phyloP scores from a whole-genome alignment of 35 echinoderm and acorn worm genomes.

The Chiridota heheva region DNA sequence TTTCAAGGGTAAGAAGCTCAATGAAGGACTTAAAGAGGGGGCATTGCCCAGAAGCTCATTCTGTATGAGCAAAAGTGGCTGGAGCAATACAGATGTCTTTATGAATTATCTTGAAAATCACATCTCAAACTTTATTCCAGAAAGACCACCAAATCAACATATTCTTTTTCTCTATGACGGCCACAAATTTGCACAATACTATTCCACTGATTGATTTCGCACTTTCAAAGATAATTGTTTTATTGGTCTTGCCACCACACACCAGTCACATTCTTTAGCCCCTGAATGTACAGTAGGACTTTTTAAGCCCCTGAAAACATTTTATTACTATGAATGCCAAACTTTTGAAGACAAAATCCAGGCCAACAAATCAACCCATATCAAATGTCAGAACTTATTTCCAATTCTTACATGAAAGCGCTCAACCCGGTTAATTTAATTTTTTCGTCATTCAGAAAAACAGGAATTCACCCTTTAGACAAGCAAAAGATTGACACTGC shows the following conservation, averaged over 20 bases:
- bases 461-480: not conserved
- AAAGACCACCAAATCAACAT: conserved; percentile 14
- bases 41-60: conserved; percentile 9
- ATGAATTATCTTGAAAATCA: conserved; percentile 26
- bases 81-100: conserved; percentile 40
- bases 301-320: conserved; percentile 40
- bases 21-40: conserved; percentile 10
- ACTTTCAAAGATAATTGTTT: not conserved
- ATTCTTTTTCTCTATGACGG: conserved; percentile 51
- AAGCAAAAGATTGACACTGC: not conserved
- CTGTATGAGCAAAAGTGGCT: conserved; percentile 9
- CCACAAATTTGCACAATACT: conserved; percentile 31
- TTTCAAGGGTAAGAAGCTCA: conserved; percentile 29
- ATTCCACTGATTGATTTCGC: conserved; percentile 25
- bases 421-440: not conserved
- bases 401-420: not conserved
- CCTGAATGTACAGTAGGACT: conserved; percentile 10
- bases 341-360: conserved; percentile 16
- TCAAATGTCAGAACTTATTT: not conserved
- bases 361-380: not conserved
- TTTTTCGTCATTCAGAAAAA: conserved; percentile 4
- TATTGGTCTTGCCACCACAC: conserved; percentile 45
- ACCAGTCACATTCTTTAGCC: conserved; percentile 43
- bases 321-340: conserved; percentile 35
- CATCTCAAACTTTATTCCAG: conserved; percentile 18